Percentiles rank a stretch among this genome's conserved stretches.
These are phyloP conservation scores for Abramis brama DNA, from an alignment of 2,113 vertebrate species.

Conservation along the genomic window DNA sequence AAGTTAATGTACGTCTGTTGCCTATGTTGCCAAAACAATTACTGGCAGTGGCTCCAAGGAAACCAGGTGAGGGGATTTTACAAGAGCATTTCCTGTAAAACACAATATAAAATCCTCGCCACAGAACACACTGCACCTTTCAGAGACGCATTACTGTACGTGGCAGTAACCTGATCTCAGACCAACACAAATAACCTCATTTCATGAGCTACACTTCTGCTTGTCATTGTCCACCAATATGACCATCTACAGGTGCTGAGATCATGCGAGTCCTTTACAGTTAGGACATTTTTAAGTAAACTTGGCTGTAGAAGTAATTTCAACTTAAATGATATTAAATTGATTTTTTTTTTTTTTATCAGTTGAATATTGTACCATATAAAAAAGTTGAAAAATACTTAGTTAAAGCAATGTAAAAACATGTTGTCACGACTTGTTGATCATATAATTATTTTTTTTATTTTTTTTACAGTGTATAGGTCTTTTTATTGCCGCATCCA, in stretches of 20 bases:
- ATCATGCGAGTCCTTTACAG: not conserved
- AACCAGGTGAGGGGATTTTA: not conserved
- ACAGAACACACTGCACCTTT: not conserved
- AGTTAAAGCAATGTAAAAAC: no score
- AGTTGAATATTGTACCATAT: no score
- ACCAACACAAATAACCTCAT: not conserved
- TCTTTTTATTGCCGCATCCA: not conserved
- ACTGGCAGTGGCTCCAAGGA: not conserved
- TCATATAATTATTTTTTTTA: no score
- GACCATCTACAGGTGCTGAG: not conserved
- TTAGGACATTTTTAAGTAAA: no score
- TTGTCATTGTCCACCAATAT: slow-evolving; percentile 2
- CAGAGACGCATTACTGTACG: not conserved
- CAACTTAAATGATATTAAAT: no score
- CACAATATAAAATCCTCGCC: not conserved
- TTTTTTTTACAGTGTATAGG: not conserved
- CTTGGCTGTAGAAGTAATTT: no score
- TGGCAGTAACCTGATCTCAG: not conserved
- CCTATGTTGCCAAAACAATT: not conserved
- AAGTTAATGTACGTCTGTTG: no score
- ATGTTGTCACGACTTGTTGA: no score
- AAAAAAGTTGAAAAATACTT: no score
- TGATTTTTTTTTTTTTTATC: no score
- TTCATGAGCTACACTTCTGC: not conserved
- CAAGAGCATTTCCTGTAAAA: not conserved